Base-by-base conservation (phyloP, 1,140 invertebrate genomes). In the Pachyrhynchus sulphureomaculatus region DNA sequence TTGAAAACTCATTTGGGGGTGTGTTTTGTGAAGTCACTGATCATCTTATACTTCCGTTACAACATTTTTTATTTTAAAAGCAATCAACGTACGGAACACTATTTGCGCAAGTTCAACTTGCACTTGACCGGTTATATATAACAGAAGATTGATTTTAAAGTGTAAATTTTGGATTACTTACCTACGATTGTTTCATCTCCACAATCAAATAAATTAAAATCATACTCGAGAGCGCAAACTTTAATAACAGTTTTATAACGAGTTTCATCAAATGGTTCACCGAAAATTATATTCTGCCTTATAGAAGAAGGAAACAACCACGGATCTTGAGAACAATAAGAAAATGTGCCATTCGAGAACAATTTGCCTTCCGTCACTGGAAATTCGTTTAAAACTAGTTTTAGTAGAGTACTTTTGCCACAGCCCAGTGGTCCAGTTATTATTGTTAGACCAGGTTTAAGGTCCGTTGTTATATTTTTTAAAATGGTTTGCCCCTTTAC, bases 141-240 rank as follows among this genome's bases (percentile, higher is more conserved):
- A n/a, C n/a, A n/a, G n/a, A n/a, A n/a, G n/a, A n/a, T n/a, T n/a
- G n/a, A n/a, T n/a, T n/a, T n/a, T n/a, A n/a, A n/a, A n/a, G n/a
- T n/a, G n/a, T n/a, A n/a, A n/a, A n/a, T n/a, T n/a, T n/a, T n/a
- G n/a, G n/a, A n/a, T 92, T 75, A 86, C 68, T 95, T 92, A 29
- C 90, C 91, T 2, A 94, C 87, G 12, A 90, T 75, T 0, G 91
- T 92, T 65, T 83, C 79, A 68, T 93, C 92, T 17, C 88, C 85
- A 0, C 41, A 39, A 12, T 49, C 47, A 32, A 68, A 60, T 5
- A 34, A 60, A 23, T 53, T 57, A 15, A 68, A 26, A 24, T 68
- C 66, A 15, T 44, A 21, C 13, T 49, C 47, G 10, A 68, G 33
- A 21, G 54, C 66, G 18, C 66, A 68, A 4, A 66, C 39, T 3